Evolutionary conservation across 2,888 invertebrate species (phyloP).

Genomic region (Netelia fuscicornis): DNA sequence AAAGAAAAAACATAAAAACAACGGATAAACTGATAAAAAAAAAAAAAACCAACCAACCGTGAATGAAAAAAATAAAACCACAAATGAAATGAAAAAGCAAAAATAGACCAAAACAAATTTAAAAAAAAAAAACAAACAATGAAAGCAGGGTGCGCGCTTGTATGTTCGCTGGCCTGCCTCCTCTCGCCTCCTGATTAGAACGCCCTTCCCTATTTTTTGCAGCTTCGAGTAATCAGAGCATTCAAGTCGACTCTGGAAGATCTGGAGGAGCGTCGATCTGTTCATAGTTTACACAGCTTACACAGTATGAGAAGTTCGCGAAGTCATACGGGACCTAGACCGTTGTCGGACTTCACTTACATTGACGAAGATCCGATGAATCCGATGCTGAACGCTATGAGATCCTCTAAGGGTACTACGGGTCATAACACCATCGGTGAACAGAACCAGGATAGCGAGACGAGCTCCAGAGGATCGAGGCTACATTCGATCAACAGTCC

Average conservation of each 20-base stretch:
- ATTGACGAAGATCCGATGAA: conserved; percentile 90
- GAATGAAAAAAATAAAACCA: conserved; percentile 24
- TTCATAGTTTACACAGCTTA: conserved; percentile 98
- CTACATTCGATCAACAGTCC: conserved; percentile 80
- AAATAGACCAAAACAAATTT: conserved; percentile 49
- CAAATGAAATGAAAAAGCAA: conserved; percentile 42
- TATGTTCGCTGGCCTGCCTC: conserved; percentile 82
- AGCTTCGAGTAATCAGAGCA: conserved; percentile 99
- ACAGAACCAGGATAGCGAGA: conserved; percentile 89
- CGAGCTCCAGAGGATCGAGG: conserved; percentile 81
- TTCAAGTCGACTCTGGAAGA: conserved; percentile 99
- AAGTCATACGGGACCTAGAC: conserved; percentile 91
- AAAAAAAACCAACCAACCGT: conserved; percentile 31
- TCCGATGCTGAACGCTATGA: conserved; percentile 83
- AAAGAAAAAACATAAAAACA: conserved; percentile 48
- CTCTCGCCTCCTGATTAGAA: conserved; percentile 83
- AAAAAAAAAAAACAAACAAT: conserved; percentile 65
- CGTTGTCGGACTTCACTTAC: conserved; percentile 94
- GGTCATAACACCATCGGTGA: conserved; percentile 89
- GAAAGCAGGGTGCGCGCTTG: conserved; percentile 78
- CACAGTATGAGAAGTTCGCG: conserved; percentile 93
- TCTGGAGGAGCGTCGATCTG: conserved; percentile 99
- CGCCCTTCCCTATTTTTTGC: conserved; percentile 90
- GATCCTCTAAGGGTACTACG: conserved; percentile 72
- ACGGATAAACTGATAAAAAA: conserved; percentile 34